phyloP scores from a whole-genome alignment of 1,140 invertebrate species.

The Aphis craccivora region DNA sequence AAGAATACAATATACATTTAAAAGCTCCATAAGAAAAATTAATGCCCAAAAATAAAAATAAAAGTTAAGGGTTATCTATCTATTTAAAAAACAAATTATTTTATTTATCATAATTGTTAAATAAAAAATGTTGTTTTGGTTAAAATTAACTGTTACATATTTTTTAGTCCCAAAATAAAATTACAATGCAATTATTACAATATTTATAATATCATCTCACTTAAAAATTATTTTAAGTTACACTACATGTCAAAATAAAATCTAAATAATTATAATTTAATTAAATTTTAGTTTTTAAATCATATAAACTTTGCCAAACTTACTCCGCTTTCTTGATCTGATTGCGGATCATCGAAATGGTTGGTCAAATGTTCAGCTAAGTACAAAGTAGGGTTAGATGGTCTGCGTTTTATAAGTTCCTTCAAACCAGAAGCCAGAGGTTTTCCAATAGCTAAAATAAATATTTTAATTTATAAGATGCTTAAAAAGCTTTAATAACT shows the following conservation, averaged over 20 bases:
- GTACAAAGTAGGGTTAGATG: constrained; percentile 82
- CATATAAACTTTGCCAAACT: constrained; percentile 2
- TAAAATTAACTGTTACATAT: background rate
- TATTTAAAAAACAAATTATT: background rate
- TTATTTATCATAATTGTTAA: background rate
- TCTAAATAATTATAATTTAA: background rate
- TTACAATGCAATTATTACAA: background rate
- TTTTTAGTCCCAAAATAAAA: constrained; percentile 5
- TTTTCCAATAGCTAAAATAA: constrained; percentile 78
- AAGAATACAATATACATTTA: background rate
- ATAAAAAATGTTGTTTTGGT: background rate
- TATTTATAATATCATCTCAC: background rate
- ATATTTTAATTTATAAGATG: background rate
- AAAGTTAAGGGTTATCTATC: background rate
- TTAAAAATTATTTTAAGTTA: constrained; percentile 5
- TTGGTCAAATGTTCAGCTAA: constrained; percentile 82
- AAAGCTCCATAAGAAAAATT: background rate
- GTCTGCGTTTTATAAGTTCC: constrained; percentile 81
- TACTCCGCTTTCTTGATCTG: constrained; percentile 43
- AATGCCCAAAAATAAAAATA: background rate
- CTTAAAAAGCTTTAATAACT: background rate
- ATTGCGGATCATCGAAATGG: constrained; percentile 62
- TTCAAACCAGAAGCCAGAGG: constrained; percentile 85
- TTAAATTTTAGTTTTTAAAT: constrained; percentile 7
- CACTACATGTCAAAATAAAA: background rate